Conservation (phyloP, 2,888 invertebrate species). For the Callimorpha dominula region DNA sequence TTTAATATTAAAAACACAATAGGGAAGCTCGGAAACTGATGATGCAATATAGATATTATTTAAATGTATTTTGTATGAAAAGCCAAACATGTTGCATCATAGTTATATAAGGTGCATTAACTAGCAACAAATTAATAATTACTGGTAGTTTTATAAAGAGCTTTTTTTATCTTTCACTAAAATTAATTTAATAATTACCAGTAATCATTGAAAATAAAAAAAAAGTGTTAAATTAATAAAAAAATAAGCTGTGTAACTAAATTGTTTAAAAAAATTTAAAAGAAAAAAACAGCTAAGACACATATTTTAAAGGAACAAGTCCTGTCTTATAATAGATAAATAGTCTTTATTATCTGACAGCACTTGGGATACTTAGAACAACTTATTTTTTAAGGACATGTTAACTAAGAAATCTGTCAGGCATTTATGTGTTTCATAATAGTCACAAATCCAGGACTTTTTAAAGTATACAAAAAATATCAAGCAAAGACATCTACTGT, state of each 20-base stretch:
- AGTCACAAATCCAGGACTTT: slow-evolving; percentile 37
- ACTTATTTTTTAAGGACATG: slow-evolving; percentile 79
- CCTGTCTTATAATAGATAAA: slow-evolving; percentile 35
- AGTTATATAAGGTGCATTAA: slow-evolving; percentile 58
- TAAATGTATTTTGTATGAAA: neutral
- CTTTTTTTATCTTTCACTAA: neutral
- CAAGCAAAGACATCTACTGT: slow-evolving; percentile 82
- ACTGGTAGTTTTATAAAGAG: slow-evolving; percentile 42
- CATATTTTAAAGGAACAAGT: slow-evolving; percentile 49
- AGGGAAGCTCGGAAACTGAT: slow-evolving; percentile 61
- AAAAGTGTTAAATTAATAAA: slow-evolving; percentile 70
- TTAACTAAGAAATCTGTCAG: slow-evolving; percentile 69
- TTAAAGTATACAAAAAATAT: slow-evolving; percentile 71
- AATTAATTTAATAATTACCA: slow-evolving; percentile 33
- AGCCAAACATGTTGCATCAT: slow-evolving; percentile 34
- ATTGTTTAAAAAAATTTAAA: slow-evolving; percentile 55
- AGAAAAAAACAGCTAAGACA: slow-evolving; percentile 60
- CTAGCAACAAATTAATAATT: slow-evolving; percentile 60
- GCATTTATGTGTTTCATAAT: slow-evolving; percentile 57
- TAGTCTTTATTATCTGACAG: slow-evolving; percentile 52
- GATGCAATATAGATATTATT: slow-evolving; percentile 44
- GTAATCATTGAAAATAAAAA: slow-evolving; percentile 66
- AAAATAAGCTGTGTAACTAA: slow-evolving; percentile 84
- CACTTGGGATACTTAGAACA: slow-evolving; percentile 69
- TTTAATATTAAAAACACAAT: slow-evolving; percentile 54